Percentiles rank a stretch among this genome's conserved stretches.
Evolutionary conservation across 2,797 vertebrate genomes (phyloP).

Genomic region (Rhincodon typus): DNA sequence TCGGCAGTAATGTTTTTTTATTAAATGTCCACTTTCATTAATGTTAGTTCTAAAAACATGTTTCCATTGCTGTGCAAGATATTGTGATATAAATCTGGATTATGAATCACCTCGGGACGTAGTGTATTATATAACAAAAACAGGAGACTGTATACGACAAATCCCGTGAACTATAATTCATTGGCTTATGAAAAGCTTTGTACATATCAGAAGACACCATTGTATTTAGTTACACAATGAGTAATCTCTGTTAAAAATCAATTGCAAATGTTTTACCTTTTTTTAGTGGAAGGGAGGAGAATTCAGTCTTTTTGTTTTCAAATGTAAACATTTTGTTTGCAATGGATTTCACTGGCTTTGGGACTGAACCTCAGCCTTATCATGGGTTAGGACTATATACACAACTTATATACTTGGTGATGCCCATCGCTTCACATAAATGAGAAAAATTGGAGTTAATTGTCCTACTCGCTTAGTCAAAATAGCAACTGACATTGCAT

Average conservation of each 20-base stretch:
- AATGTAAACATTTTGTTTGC: not conserved
- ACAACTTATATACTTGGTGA: not conserved
- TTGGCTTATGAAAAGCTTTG: not conserved
- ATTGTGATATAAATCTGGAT: conserved; percentile 7
- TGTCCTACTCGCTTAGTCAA: not conserved
- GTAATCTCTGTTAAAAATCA: not conserved
- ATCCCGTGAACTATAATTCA: not conserved
- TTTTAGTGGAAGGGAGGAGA: not conserved
- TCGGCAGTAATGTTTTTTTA: not conserved
- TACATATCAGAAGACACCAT: not conserved
- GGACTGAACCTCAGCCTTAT: not conserved
- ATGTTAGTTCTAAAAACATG: not conserved
- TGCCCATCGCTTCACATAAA: too few species aligned
- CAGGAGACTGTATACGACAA: not conserved
- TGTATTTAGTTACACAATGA: not conserved
- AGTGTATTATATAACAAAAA: not conserved
- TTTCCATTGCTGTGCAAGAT: conserved; percentile 1
- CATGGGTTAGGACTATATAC: not conserved
- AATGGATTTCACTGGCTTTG: not conserved
- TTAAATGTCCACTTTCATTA: not conserved
- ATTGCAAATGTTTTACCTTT: not conserved
- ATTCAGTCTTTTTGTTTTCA: not conserved
- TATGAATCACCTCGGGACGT: conserved; percentile 7
- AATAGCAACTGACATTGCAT: not conserved
- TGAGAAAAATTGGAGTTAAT: not conserved